Evolutionary conservation across 2,888 invertebrate species (phyloP).

Genomic region (Parnassius apollo): DNA sequence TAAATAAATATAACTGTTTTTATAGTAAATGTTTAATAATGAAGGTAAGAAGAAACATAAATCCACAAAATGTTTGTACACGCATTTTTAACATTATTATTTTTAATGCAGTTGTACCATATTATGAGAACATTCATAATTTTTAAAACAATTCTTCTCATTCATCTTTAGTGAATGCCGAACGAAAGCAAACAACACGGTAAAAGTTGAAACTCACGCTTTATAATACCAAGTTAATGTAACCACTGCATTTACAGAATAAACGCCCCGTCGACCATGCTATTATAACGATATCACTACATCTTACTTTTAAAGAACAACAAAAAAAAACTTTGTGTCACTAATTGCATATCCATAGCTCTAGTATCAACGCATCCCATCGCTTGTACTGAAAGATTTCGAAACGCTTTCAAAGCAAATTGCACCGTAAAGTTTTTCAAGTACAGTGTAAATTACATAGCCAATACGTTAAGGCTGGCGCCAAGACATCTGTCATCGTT

Average conservation of each 20-base stretch:
- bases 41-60: too few species aligned
- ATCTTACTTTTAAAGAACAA: conserved; percentile 40
- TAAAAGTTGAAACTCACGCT: conserved; percentile 23
- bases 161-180: conserved; percentile 11
- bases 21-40: too few species aligned
- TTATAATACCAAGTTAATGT: conserved; percentile 21
- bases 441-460: conserved; percentile 40
- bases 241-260: conserved; percentile 28
- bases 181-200: conserved; percentile 20
- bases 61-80: too few species aligned
- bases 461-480: conserved; percentile 54
- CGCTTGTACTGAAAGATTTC: conserved; percentile 50
- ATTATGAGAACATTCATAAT: conserved; percentile 19
- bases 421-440: conserved; percentile 31
- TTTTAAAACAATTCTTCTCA: conserved; percentile 5
- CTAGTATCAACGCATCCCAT: conserved; percentile 76
- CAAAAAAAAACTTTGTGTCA: conserved; percentile 55
- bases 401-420: conserved; percentile 32
- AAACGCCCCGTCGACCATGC: conserved; percentile 23
- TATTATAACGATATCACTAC: conserved; percentile 29
- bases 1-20: too few species aligned
- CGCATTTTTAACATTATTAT: too few species aligned
- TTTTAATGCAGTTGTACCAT: conserved; percentile 11
- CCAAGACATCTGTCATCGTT: conserved; percentile 80
- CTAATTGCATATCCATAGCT: conserved; percentile 74